phyloP scores from a whole-genome alignment of 2,113 vertebrate genomes.

The Cervus canadensis region DNA sequence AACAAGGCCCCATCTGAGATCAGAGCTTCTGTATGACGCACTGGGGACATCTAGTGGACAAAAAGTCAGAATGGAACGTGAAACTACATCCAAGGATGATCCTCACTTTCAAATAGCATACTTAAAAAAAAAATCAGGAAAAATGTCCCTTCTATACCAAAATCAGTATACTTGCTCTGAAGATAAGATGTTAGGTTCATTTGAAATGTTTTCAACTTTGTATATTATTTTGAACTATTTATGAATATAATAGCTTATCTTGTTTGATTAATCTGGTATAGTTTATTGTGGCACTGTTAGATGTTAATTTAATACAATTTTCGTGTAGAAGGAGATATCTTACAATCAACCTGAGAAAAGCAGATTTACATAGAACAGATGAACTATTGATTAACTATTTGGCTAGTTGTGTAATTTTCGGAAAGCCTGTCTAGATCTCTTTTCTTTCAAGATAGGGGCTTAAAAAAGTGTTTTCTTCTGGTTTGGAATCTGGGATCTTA shows the following conservation, averaged over 20 bases:
- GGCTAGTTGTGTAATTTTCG: background rate
- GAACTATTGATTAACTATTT: background rate
- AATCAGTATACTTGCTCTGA: background rate
- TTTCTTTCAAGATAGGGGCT: background rate
- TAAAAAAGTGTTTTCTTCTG: background rate
- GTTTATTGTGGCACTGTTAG: background rate
- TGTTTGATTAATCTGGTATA: background rate
- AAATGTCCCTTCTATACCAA: background rate
- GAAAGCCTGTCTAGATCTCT: background rate
- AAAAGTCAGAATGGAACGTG: constrained; percentile 49
- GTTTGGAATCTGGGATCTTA: background rate
- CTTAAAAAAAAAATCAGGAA: background rate
- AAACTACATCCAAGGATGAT: background rate
- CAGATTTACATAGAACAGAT: background rate
- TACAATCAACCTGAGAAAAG: background rate
- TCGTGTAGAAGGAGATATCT: background rate
- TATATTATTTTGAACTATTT: background rate
- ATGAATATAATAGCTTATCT: background rate
- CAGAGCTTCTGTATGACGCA: constrained; percentile 49
- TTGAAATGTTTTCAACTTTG: background rate
- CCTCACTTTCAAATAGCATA: background rate
- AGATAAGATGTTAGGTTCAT: background rate
- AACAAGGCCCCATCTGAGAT: background rate
- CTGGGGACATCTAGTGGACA: constrained; percentile 86
- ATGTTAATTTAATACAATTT: background rate